Base-by-base conservation (phyloP, 2,888 invertebrate species). In the Diloba caeruleocephala region DNA sequence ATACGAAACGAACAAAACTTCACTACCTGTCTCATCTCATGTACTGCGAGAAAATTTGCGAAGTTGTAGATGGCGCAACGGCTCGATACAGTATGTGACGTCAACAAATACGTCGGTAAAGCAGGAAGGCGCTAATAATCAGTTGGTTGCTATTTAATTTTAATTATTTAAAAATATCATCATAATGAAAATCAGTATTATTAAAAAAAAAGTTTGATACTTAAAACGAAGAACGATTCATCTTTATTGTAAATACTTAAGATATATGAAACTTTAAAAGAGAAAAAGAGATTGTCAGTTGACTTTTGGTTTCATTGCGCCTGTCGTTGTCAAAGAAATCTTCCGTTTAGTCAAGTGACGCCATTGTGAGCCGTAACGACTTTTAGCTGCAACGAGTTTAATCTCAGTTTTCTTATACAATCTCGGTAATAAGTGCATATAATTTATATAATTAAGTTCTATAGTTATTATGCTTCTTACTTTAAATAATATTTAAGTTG, bases 281-380 rank as follows among this genome's bases (percentile, higher is more conserved):
- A 1, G 8, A 4, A 0, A 10, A 54, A 48, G 38, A 71, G 57
- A 39, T 26, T 13, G 19, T 51, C 14, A 57, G 3, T 61, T 87
- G 87, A 83, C 67, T 76, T 45, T 26, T 52, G 13, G 41, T 76
- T 63, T 73, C 68, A 78, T 37, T 74, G 75, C 65, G 75, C 70
- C 69, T 78, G 82, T 80, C 73, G 76, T 55, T 88, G 89, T 87
- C 88, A 89, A 58, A 52, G 29, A 63, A 67, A 55, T 84, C 81
- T 89, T 90, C 90, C 90, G 90, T 85, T 92, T 91, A 85, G 86
- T 88, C 88, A 93, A 95, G 94, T 95, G 96, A 96, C 96, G 96
- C 96, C 96, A 96, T 96, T 96, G 96, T 96, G 96, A 95, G 94
- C 96, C 95, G 94, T 96, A 96, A 95, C 96, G 96, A 96, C 96